A percentile compares a stretch with the other conserved stretches of the same genome.
These are phyloP conservation scores for Rousettus madagascariensis DNA, from an alignment of 2,797 vertebrate species.

Conservation along the genomic window DNA sequence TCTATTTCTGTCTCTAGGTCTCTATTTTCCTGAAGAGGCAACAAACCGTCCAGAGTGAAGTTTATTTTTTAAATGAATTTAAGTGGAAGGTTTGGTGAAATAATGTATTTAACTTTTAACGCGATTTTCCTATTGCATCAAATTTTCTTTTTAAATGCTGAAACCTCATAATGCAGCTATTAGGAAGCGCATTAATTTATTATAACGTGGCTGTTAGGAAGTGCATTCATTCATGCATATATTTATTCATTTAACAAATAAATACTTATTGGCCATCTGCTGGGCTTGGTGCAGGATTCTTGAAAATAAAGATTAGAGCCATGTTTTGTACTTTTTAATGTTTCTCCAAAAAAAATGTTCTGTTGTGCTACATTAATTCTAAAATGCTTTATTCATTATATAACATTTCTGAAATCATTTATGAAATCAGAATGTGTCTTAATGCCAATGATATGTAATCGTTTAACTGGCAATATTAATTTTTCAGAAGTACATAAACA, in stretches of 20 bases:
- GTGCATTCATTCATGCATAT: not conserved
- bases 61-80: constrained; percentile 26
- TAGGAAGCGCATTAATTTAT: not conserved
- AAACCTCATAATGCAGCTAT: not conserved
- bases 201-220: not conserved
- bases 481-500: not conserved
- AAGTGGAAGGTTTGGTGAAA: not conserved
- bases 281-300: not conserved
- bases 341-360: constrained; percentile 20
- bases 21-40: not conserved
- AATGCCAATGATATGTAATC: not conserved
- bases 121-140: not conserved
- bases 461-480: not conserved
- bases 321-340: not conserved
- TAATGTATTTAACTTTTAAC: not conserved
- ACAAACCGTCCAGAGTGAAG: not conserved
- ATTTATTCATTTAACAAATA: not conserved
- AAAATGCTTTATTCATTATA: not conserved
- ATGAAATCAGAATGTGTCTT: constrained; percentile 22
- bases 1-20: not conserved
- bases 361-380: not conserved
- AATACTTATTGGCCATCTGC: not conserved
- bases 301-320: not conserved
- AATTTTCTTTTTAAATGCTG: constrained; percentile 32
- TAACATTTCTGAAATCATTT: not conserved